These are phyloP conservation scores for Petaurus breviceps DNA, from an alignment of 2,113 vertebrate species.

Conservation along the genomic window DNA sequence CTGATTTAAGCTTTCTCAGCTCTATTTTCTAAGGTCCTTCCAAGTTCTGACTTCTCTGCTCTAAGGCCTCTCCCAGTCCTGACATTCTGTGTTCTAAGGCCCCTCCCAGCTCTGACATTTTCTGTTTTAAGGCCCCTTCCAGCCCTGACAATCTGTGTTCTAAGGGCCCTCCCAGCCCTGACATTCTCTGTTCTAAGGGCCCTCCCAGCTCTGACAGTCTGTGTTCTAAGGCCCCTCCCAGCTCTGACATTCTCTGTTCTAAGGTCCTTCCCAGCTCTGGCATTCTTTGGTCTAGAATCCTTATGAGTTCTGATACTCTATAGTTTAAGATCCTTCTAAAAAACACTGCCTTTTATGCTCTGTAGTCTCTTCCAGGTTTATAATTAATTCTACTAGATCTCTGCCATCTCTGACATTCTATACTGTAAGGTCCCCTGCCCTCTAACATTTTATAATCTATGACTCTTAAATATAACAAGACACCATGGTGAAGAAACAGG, in stretches of 20 bases:
- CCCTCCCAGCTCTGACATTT: too few relatives aligned
- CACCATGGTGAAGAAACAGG: background rate
- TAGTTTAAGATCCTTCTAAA: background rate
- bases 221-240: background rate
- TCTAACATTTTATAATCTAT: background rate
- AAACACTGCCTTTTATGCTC: background rate
- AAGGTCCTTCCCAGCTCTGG: background rate
- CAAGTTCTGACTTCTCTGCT: too few relatives aligned
- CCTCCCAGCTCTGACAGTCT: background rate
- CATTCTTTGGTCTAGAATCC: background rate
- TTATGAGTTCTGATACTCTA: background rate
- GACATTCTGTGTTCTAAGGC: too few relatives aligned
- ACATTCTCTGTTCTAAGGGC: background rate
- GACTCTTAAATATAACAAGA: background rate
- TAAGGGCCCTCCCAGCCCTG: background rate
- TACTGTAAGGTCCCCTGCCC: background rate
- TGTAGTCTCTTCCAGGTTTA: background rate
- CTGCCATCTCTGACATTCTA: background rate
- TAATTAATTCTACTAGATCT: background rate
- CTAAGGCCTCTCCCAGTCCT: too few relatives aligned
- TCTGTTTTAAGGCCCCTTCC: too few relatives aligned
- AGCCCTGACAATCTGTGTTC: too few relatives aligned
- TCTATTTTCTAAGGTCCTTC: background rate
- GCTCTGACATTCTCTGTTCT: too few relatives aligned
- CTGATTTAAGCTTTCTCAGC: background rate